Evolutionary conservation across 2,113 vertebrate species (phyloP).

Genomic region (Notothenia coriiceps): DNA sequence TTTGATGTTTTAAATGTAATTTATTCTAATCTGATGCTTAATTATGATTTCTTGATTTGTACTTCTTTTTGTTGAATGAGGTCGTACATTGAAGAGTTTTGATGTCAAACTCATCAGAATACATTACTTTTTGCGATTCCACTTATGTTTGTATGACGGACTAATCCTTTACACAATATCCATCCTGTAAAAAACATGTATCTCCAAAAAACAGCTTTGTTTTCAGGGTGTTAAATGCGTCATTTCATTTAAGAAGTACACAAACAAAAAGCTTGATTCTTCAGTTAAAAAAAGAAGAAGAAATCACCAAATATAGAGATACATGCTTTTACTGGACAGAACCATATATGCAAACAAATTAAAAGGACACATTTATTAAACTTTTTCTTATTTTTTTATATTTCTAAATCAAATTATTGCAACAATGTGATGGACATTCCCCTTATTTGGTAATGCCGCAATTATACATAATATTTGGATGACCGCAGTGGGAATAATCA

Average conservation of each 20-base stretch:
- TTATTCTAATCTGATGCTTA: slow-evolving; percentile 18
- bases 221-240: neutral
- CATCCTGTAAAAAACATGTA: neutral
- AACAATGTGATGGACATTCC: neutral
- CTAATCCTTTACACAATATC: neutral
- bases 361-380: neutral
- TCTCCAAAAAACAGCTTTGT: neutral
- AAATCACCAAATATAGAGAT: neutral
- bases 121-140: neutral
- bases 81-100: neutral
- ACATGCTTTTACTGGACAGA: neutral
- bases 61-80: neutral
- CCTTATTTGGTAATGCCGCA: neutral
- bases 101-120: neutral
- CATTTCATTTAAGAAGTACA: neutral
- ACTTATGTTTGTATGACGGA: neutral
- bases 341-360: neutral
- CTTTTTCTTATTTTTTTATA: neutral
- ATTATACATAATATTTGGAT: neutral
- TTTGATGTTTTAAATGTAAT: slow-evolving; percentile 38
- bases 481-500: neutral
- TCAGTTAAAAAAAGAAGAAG: neutral
- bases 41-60: neutral
- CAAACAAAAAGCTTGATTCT: neutral
- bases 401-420: neutral